Base-by-base conservation (phyloP, 2,797 vertebrate genomes). In the Scleropages formosus region DNA sequence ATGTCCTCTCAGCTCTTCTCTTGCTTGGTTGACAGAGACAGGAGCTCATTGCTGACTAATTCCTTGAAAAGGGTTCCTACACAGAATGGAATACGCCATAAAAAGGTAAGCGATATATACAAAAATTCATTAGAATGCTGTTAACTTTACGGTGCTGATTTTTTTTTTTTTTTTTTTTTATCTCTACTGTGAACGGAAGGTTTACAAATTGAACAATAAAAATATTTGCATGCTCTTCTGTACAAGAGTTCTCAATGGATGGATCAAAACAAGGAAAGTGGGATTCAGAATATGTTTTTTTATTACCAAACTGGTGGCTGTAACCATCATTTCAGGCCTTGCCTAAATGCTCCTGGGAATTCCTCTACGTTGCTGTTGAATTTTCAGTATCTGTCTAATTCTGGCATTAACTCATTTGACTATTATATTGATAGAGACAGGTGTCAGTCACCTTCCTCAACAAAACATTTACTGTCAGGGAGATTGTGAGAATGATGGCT, bases 21-120 rank as follows among this genome's bases (percentile, higher is more conserved):
- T 27, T 47, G 51, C 27, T n/a, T n/a, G n/a, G n/a, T n/a, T n/a
- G n/a, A n/a, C 49, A 18, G 20, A 78, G 63, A 59, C 64, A 24
- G 46, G 16, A n/a, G n/a, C n/a, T 53, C 64, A 64, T 46, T 18
- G 72, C 66, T n/a, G n/a, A 39, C 31, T 6, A 75, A 74, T 62
- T 64, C 63, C 63, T 81, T 75, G 18, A 18, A 20, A 16, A 44
- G 64, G 72, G 82, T 10, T 39, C 59, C 78, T 59, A 53, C 62
- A 66, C 72, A 87, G 72, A 80, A 90, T 88, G 86, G 86, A 86
- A 85, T 81, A 87, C 27, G 72, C 72, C 81, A 79, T 75, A 65
- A 15, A 80, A 89, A 95, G 95, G 95, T 95, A 92, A 93, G 90
- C 31, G 20, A 10, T 44, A 9, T 26, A 15, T 6, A 6, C 6